A percentile compares a stretch with the other conserved stretches of the same genome.
These are phyloP conservation scores for Lasioglossum zephyrum DNA, from an alignment of 2,888 invertebrate species.

Conservation along the genomic window DNA sequence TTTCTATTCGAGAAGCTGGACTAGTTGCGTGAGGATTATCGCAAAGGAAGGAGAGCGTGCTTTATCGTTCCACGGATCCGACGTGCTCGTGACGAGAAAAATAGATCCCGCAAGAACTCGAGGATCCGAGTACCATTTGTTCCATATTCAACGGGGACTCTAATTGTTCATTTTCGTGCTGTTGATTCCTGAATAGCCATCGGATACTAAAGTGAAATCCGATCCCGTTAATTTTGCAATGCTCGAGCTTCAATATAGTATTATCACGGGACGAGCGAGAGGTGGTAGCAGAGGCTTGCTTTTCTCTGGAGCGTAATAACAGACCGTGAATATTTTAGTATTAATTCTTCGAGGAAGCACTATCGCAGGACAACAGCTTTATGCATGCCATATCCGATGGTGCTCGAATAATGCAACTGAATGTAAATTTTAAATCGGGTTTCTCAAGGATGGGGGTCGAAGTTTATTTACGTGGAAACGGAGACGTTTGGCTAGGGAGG, in stretches of 20 bases:
- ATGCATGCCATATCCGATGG: conserved; percentile 52
- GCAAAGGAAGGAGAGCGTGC: background rate
- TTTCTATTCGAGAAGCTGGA: background rate
- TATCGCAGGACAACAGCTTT: conserved; percentile 41
- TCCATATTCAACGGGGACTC: background rate
- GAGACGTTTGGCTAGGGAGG: conserved; percentile 5
- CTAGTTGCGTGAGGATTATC: background rate
- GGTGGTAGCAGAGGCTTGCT: conserved; percentile 7
- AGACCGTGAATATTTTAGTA: conserved; percentile 46
- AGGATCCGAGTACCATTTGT: background rate
- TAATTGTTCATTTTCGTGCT: conserved; percentile 16
- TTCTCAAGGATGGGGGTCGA: conserved; percentile 1
- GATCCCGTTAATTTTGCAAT: conserved; percentile 13
- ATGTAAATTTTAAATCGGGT: conserved; percentile 55
- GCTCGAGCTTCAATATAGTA: conserved; percentile 16
- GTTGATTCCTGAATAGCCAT: background rate
- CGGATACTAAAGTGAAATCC: conserved; percentile 9
- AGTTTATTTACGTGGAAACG: conserved; percentile 50
- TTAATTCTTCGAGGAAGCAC: conserved; percentile 39
- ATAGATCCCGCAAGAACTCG: background rate
- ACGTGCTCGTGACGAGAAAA: background rate
- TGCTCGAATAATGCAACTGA: conserved; percentile 43
- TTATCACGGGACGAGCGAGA: background rate
- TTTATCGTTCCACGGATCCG: background rate
- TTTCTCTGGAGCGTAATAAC: conserved; percentile 26